Evolutionary conservation across 2,888 invertebrate genomes (phyloP), one percentile per base, ranked within the genome.

Genomic region (Anthophora plumipes): DNA sequence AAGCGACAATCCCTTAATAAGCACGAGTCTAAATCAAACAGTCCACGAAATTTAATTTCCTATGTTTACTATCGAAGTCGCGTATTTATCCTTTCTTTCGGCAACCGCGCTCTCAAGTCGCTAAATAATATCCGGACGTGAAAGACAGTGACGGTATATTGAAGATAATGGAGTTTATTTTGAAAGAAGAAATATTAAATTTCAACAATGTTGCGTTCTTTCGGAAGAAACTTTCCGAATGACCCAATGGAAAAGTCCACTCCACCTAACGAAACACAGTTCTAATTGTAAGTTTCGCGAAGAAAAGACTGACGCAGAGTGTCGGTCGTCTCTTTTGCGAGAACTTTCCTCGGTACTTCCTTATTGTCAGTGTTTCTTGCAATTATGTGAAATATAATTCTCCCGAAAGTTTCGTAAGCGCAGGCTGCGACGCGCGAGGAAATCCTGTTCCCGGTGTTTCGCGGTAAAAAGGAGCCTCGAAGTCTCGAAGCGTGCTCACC

Each of bases 351-450:
- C 46, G 12, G 14, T 46, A 25, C 77, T 82, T 66, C 64, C 46
- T 69, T 48, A 37, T 22, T 55, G 71, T 25, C 66, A 41, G 31
- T 52, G 60, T 77, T 77, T 73, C 71, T 60, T 43, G 54, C 71
- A 80, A 85, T 85, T 85, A 80, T 63, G 57, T 73, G 74, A 70
- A 22, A 68, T 66, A 61, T 48, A 55, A 57, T 46, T 39, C 55
- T 43, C 48, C 9, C 46, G 54, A 79, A 85, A 85, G 61, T 83
- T 83, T 71, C 46, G 37, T 55, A 66, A 41, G 68, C 22, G 41
- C 20, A 63, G 66, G 50, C 8, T 54, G 74, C 52, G 17, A 70
- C 39, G 39, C 39, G 39, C 55, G 17, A 39, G 52, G 31, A 52
- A 66, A 79, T 54, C 75, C 61, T 74, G 43, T 48, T 17, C 4